Evolutionary conservation across 35 echinoderm and acorn worm genomes (phyloP).

Genomic region (Holothuria glaberrima): DNA sequence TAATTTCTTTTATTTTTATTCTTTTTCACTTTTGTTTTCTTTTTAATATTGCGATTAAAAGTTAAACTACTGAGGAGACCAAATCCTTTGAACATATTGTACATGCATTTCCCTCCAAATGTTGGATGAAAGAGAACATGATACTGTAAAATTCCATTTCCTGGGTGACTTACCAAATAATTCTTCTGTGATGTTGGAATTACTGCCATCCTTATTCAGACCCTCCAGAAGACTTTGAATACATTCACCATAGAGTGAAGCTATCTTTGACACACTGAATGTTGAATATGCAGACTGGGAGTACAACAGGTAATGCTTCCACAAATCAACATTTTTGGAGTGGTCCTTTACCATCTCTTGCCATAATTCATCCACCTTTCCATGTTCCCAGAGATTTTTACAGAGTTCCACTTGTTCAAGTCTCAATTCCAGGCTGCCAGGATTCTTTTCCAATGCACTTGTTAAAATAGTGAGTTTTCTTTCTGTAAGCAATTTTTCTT

Average conservation of each 20-base stretch:
- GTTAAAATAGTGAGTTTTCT: slow-evolving; percentile 91
- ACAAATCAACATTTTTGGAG: slow-evolving; percentile 64
- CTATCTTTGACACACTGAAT: slow-evolving; percentile 74
- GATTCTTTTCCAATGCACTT: slow-evolving; percentile 82
- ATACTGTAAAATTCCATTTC: too few species aligned
- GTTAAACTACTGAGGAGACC: too few species aligned
- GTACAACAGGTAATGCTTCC: slow-evolving; percentile 83
- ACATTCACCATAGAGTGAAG: slow-evolving; percentile 70
- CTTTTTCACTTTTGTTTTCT: too few species aligned
- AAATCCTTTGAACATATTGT: too few species aligned
- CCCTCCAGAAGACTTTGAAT: slow-evolving; percentile 45
- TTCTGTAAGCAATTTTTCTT: slow-evolving; percentile 55
- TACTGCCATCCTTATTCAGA: neutral
- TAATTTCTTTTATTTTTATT: neutral
- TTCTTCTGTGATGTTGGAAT: slow-evolving; percentile 26
- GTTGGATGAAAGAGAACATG: too few species aligned
- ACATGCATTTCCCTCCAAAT: too few species aligned
- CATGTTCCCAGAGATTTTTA: slow-evolving; percentile 68
- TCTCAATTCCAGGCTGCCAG: slow-evolving; percentile 65
- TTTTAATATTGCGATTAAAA: too few species aligned
- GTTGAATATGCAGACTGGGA: slow-evolving; percentile 73
- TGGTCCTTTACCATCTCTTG: slow-evolving; percentile 72
- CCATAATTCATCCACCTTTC: slow-evolving; percentile 74
- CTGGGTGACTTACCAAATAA: slow-evolving; percentile 72
- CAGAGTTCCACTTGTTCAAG: slow-evolving; percentile 85